Percentiles rank a stretch among this genome's conserved stretches.
Evolutionary conservation across 2,888 invertebrate genomes (phyloP).

Genomic region (Tubulanus polymorphus): DNA sequence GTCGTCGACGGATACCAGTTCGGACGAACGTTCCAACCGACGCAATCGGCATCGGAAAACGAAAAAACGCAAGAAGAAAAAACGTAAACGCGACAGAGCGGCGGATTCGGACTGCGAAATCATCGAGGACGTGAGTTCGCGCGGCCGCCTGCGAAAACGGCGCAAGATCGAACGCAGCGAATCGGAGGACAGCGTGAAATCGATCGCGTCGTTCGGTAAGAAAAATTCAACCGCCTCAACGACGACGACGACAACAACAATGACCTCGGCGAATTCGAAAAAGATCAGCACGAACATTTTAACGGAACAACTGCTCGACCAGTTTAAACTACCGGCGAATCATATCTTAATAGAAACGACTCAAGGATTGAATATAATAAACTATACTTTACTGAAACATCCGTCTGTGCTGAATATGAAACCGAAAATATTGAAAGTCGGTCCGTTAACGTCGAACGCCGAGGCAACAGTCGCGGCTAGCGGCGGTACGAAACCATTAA

Average conservation of each 20-base stretch:
- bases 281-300: neutral
- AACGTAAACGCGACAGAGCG: neutral
- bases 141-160: slow-evolving; percentile 42
- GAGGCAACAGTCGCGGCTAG: too few relatives aligned
- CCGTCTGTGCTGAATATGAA: too few relatives aligned
- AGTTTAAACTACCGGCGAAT: neutral
- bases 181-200: slow-evolving; percentile 34
- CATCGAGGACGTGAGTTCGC: slow-evolving; percentile 34
- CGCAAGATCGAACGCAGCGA: slow-evolving; percentile 42
- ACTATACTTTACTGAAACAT: neutral
- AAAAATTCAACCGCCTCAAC: slow-evolving; percentile 15
- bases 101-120: neutral
- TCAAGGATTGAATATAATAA: neutral
- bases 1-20: neutral
- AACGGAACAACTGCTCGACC: neutral
- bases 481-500: too few relatives aligned
- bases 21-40: too few relatives aligned
- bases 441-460: too few relatives aligned
- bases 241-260: slow-evolving; percentile 12
- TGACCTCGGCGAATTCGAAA: neutral
- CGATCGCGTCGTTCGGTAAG: slow-evolving; percentile 23
- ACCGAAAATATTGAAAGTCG: too few relatives aligned
- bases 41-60: too few relatives aligned
- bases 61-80: neutral
- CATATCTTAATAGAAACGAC: neutral